Evolutionary conservation across 2,113 vertebrate genomes (phyloP), one percentile per base, ranked within the genome.

Genomic region (Tachycineta bicolor): DNA sequence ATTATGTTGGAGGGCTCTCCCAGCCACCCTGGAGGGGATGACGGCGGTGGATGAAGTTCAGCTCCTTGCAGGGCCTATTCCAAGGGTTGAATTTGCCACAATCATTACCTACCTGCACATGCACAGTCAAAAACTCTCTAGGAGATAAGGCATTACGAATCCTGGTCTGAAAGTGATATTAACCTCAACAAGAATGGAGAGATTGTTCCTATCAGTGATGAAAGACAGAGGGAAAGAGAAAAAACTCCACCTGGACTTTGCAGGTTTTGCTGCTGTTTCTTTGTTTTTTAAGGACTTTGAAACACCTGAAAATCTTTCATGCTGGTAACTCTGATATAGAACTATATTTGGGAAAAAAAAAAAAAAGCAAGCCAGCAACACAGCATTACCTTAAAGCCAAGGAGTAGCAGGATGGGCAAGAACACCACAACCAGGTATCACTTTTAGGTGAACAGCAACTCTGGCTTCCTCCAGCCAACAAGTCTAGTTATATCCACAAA

Each of bases 181-280:
- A 59, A 46, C 20, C 15, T 68, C 60, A 53, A 10, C 1, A 21
- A 39, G 18, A 77, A 89, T 1, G 4, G 23, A 65, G 16, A 39
- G 11, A 10, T 15, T 41, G 2, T 11, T 76, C 16, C 10, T 77
- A 16, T 76, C 60, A 64, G 31, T 58, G 41, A 11, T 53, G 50
- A 81, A 50, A 55, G 16, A 58, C 25, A 53, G 0, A 29, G 8
- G 19, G 8, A 23, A 82, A 80, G 24, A 70, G 9, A 10, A 58
- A 80, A 81, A 87, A 14, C 11, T 55, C 17, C 2, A 13, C 12
- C 6, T 33, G 31, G 17, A 77, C 11, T 21, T 71, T 39, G 22
- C 0, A 0, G 14, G 9, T 76, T 39, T 37, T 25, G 4, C 3
- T 44, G 29, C 0, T 0, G 12, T 31, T 68, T 59, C 33, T 71